A percentile compares a stretch with the other conserved stretches of the same genome.
Conservation (phyloP, 2,888 invertebrate species). For the Agrotis segetum region DNA sequence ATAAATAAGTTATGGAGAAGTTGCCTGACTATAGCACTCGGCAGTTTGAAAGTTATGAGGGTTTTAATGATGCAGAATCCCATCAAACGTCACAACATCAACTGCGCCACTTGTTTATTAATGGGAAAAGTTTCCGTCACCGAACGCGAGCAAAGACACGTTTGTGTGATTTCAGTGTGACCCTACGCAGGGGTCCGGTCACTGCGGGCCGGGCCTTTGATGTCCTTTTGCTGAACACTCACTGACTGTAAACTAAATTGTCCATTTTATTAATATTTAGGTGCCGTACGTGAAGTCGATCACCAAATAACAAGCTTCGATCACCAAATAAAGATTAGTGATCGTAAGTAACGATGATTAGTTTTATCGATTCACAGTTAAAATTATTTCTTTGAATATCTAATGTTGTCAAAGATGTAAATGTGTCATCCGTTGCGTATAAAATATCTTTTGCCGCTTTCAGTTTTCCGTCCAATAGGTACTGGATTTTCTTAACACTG, state of each 20-base stretch:
- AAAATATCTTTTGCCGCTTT: neutral
- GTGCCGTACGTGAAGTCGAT: too few relatives aligned
- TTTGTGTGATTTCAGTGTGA: conserved; percentile 38
- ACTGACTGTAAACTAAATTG: conserved; percentile 22
- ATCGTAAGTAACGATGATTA: conserved; percentile 6
- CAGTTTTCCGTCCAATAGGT: neutral
- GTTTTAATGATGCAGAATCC: conserved; percentile 67
- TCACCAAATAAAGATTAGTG: too few relatives aligned
- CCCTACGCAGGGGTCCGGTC: conserved; percentile 25
- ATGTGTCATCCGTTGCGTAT: neutral
- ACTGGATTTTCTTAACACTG: neutral
- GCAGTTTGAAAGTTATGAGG: conserved; percentile 63
- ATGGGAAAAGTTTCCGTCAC: conserved; percentile 60
- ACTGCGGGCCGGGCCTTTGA: conserved; percentile 7
- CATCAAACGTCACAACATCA: conserved; percentile 67
- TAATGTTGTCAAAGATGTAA: conserved; percentile 6
- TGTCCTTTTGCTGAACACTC: conserved; percentile 8
- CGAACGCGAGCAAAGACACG: conserved; percentile 49
- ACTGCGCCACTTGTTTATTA: conserved; percentile 63
- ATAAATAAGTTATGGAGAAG: conserved; percentile 63
- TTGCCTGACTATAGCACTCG: conserved; percentile 55
- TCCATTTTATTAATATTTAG: conserved; percentile 10
- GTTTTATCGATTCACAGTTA: conserved; percentile 36
- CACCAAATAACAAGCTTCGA: too few relatives aligned
- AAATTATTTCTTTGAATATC: conserved; percentile 14